Percentiles rank a stretch among this genome's conserved stretches.
phyloP scores from a whole-genome alignment of 2,797 vertebrate species.

The Toxotes lorentzi region DNA sequence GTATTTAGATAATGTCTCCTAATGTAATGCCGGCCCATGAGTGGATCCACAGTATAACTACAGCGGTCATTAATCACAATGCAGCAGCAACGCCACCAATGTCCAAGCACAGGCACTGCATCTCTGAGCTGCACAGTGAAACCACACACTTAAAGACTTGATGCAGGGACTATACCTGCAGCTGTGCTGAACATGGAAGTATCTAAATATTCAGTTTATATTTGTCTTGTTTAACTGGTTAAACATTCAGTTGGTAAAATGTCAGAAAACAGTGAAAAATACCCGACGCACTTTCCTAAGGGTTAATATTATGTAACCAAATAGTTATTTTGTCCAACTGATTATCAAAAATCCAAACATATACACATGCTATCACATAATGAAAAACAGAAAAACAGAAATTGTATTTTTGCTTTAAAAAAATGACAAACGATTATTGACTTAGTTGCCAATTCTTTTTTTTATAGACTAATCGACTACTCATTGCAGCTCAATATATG shows the following conservation, averaged over 20 bases:
- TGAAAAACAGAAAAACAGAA: not conserved
- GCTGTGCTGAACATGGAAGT: not conserved
- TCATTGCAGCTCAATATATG: not conserved
- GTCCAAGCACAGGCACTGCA: slow-evolving; percentile 59
- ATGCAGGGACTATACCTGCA: slow-evolving; percentile 29
- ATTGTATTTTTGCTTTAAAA: not conserved
- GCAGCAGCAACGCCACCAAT: slow-evolving; percentile 82
- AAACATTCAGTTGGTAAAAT: not conserved
- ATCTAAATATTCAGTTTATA: not conserved
- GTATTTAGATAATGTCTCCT: slow-evolving; percentile 85
- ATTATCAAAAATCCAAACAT: not conserved
- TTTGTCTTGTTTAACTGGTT: not conserved
- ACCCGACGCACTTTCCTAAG: not conserved
- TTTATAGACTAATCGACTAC: not conserved
- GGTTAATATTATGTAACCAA: not conserved
- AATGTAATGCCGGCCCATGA: slow-evolving; percentile 77
- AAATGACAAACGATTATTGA: not conserved
- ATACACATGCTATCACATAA: not conserved
- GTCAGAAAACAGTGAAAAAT: not conserved
- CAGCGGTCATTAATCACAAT: slow-evolving; percentile 61
- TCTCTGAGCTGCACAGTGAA: slow-evolving; percentile 14
- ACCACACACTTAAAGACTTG: slow-evolving; percentile 28
- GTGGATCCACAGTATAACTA: slow-evolving; percentile 63
- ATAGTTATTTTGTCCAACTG: too few relatives aligned
- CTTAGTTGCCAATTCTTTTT: not conserved